Evolutionary conservation across 2,888 invertebrate species (phyloP), one percentile per base, ranked within the genome.

Genomic region (Netelia melanura): DNA sequence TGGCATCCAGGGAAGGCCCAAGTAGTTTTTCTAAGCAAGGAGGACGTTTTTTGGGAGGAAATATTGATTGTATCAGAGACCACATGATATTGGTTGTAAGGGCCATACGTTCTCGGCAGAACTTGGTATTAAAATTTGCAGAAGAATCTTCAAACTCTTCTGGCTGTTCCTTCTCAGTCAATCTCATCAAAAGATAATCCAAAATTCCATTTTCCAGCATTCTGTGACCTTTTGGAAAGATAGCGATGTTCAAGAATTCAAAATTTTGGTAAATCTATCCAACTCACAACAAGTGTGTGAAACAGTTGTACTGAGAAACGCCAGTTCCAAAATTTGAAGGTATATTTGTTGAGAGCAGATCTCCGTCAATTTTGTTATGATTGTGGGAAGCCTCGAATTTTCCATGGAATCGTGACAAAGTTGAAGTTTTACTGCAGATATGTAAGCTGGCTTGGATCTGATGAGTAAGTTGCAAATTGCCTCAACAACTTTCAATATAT

Each of bases 331-430:
- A 14, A 93, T 67, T 54, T 88, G 88, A 5, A 87, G 85, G 75
- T 93, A 94, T 23, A 91, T 89, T n/a, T 90, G 89, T 2, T 87
- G 82, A 64, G 90, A 88, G 0, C 90, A 91, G 64, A 92, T 84
- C 78, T 91, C 89, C 25, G 94, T 68, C 5, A 94, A 83, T 78
- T 93, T 90, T 0, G 88, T 87, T 2, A 94, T 80, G 38, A 91
- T 91, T 58, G 90, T 83, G 6, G 94, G 92, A 6, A 94, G 88
- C 61, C 86, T 86, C n/a, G 94, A 94, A 10, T 86, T 88, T 79
- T 92, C 92, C 17, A 93, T 88, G 8, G 92, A 91, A 25, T 87
- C 77, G 11, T 82, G 86, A 54, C 88, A 85, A 10, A 85, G n/a
- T 44, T 90, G 89, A 9, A 86, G 67, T 61, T 90, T 91, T 2